Percentiles rank a stretch among this genome's conserved stretches.
Conservation (phyloP, 1,140 invertebrate genomes). For the Tigriopus japonicus region DNA sequence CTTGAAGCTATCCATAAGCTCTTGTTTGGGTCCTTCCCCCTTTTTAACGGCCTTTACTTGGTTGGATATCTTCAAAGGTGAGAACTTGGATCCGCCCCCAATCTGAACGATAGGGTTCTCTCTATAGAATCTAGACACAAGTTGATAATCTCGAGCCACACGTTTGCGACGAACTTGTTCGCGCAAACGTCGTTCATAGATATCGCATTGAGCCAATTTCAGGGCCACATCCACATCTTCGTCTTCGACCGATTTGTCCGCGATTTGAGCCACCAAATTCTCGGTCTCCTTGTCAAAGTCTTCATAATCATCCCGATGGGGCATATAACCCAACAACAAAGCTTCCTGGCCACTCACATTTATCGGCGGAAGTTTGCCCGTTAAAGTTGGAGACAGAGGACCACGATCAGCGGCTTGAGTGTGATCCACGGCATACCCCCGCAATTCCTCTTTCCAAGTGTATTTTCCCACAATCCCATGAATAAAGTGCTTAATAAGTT, state of each 20-base stretch:
- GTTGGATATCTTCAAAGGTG: constrained; percentile 8
- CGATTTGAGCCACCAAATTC: constrained; percentile 54
- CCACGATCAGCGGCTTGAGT: constrained; percentile 54
- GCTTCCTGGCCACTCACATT: constrained; percentile 61
- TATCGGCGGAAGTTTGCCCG: constrained; percentile 46
- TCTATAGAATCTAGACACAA: constrained; percentile 45
- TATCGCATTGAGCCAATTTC: constrained; percentile 12
- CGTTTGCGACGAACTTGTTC: constrained; percentile 57
- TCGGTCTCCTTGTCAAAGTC: constrained; percentile 44
- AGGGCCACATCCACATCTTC: constrained; percentile 49
- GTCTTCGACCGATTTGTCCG: constrained; percentile 53
- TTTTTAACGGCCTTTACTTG: constrained; percentile 10
- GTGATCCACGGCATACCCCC: constrained; percentile 35
- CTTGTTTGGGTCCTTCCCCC: constrained; percentile 21
- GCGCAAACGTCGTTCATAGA: constrained; percentile 8
- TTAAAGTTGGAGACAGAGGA: constrained; percentile 41
- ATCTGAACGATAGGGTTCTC: constrained; percentile 13
- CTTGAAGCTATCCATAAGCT: constrained; percentile 46
- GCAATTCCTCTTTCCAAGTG: constrained; percentile 31
- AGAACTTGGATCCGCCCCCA: constrained; percentile 5
- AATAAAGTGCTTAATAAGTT: constrained; percentile 71
- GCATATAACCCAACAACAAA: constrained; percentile 71
- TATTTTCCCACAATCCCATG: constrained; percentile 69
- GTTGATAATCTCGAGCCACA: constrained; percentile 61
- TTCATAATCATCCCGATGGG: constrained; percentile 58